phyloP scores from a whole-genome alignment of 2,797 vertebrate genomes.

The Hybognathus amarus region DNA sequence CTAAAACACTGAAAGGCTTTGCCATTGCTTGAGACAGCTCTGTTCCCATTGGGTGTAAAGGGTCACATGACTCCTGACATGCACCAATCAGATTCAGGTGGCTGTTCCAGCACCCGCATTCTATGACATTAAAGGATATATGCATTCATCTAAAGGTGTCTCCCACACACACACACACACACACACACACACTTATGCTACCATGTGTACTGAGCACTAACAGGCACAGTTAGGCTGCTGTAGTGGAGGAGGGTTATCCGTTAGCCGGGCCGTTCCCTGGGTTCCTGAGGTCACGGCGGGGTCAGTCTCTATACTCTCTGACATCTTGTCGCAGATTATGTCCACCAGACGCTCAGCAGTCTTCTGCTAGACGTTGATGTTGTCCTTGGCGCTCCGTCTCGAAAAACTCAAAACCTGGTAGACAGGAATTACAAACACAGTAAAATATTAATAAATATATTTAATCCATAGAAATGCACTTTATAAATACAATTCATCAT shows the following conservation, averaged over 20 bases:
- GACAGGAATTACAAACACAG: not conserved
- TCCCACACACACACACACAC: conserved; percentile 54
- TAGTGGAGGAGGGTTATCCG: conserved; percentile 79
- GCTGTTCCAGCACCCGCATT: conserved; percentile 42
- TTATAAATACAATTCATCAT: too few species aligned
- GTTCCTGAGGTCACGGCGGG: conserved; percentile 74
- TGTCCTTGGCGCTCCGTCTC: conserved; percentile 70
- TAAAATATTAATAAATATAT: too few species aligned
- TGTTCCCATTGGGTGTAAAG: not conserved
- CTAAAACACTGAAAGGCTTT: not conserved
- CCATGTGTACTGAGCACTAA: conserved; percentile 67
- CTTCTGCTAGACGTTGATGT: conserved; percentile 29
- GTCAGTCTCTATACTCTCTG: conserved; percentile 82
- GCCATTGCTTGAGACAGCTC: not conserved
- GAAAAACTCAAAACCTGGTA: conserved; percentile 86
- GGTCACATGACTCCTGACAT: conserved; percentile 18
- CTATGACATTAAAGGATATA: conserved; percentile 63
- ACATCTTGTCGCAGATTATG: conserved; percentile 90
- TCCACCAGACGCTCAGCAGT: conserved; percentile 66
- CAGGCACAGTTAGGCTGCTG: conserved; percentile 83
- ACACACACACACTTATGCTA: conserved; percentile 62
- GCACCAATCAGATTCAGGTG: conserved; percentile 10
- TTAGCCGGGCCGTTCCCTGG: conserved; percentile 79
- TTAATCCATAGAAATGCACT: too few species aligned
- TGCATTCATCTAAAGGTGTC: conserved; percentile 72